phyloP scores from a whole-genome alignment of 2,797 vertebrate species.

The Lacerta agilis region DNA sequence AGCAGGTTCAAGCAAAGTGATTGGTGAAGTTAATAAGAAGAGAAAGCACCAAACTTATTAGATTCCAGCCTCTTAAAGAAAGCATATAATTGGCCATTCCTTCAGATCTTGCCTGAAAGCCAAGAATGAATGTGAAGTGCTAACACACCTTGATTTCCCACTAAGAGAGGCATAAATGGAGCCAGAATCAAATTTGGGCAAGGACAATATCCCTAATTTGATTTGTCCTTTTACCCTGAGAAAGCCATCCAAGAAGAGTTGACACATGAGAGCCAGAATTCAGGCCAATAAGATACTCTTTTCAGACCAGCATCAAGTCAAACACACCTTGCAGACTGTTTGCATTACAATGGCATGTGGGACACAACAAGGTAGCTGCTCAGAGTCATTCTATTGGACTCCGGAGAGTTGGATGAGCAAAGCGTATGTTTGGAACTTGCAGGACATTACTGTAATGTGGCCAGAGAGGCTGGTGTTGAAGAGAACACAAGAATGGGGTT shows the following conservation, averaged over 20 bases:
- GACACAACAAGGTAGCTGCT: background rate
- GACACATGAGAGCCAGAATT: background rate
- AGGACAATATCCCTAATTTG: background rate
- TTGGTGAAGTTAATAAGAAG: background rate
- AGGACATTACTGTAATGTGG: background rate
- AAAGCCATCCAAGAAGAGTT: background rate
- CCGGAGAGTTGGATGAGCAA: background rate
- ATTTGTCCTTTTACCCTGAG: background rate
- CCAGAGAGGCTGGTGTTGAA: background rate
- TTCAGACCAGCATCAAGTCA: background rate
- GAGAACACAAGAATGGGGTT: background rate
- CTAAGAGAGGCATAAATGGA: background rate
- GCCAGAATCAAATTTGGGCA: background rate
- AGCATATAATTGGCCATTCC: background rate
- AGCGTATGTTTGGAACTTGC: background rate
- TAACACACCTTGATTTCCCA: conserved; percentile 9
- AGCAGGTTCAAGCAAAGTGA: background rate
- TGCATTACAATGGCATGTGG: background rate
- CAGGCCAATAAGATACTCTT: background rate
- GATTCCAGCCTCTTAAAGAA: background rate
- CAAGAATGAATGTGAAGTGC: conserved; percentile 7
- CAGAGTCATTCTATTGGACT: background rate
- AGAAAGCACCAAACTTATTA: background rate
- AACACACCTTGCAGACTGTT: background rate
- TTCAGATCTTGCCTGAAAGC: background rate